Evolutionary conservation across 2,797 vertebrate genomes (phyloP).

Genomic region (Lagodon rhomboides): DNA sequence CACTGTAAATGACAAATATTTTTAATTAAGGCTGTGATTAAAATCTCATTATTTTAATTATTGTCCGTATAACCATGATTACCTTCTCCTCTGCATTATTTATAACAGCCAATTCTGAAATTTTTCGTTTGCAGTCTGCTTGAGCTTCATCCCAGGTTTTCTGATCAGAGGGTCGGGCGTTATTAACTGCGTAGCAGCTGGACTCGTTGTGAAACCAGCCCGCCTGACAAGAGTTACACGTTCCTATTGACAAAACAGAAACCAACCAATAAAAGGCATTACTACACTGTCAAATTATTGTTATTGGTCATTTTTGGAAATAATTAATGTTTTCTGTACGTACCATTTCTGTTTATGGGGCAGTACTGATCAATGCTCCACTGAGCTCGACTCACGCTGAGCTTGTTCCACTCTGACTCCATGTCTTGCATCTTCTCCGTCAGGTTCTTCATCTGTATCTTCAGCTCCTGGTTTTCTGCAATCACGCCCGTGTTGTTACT

Average conservation of each 20-base stretch:
- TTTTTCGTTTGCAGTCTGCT: too few relatives aligned
- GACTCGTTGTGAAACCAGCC: neutral
- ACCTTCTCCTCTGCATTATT: too few relatives aligned
- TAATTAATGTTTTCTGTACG: neutral
- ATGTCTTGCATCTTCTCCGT: conserved; percentile 2
- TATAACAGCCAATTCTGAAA: too few relatives aligned
- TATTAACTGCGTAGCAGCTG: conserved; percentile 44
- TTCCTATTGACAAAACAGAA: conserved; percentile 35
- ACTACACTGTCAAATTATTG: neutral
- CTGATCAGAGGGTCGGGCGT: rapidly evolving
- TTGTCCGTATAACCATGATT: too few relatives aligned
- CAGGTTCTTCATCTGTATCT: conserved; percentile 14
- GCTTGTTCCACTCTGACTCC: neutral
- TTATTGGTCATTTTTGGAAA: neutral
- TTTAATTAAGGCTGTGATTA: neutral
- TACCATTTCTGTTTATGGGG: neutral
- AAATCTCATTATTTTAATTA: too few relatives aligned
- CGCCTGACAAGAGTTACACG: conserved; percentile 33
- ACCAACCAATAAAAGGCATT: neutral
- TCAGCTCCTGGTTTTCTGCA: neutral
- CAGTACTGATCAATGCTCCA: conserved; percentile 62
- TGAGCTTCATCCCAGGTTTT: too few relatives aligned
- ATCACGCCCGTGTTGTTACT: neutral
- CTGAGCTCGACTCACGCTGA: conserved; percentile 42
- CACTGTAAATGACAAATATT: rapidly evolving